Evolutionary conservation across 2,113 vertebrate genomes (phyloP).

Genomic region (Penelope pileata): DNA sequence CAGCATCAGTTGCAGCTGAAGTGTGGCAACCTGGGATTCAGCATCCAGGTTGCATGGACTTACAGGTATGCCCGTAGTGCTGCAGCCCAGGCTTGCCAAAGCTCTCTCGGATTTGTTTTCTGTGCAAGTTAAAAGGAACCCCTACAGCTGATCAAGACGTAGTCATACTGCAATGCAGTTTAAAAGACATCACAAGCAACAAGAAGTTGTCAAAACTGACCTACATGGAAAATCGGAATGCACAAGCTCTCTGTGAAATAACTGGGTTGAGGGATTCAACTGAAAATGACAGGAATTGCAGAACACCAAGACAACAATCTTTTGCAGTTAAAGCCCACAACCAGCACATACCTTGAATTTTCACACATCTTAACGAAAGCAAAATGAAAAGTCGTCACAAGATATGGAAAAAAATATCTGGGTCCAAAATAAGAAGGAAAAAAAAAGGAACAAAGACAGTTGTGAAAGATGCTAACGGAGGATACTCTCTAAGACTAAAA

Average conservation of each 20-base stretch:
- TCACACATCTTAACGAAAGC: background rate
- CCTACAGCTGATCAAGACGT: background rate
- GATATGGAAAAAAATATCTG: background rate
- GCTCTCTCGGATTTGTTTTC: background rate
- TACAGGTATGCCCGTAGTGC: background rate
- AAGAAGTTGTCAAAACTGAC: constrained; percentile 20
- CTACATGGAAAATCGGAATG: background rate
- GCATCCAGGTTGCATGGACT: background rate
- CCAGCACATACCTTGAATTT: background rate
- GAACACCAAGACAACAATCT: background rate
- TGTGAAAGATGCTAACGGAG: background rate
- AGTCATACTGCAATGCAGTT: background rate
- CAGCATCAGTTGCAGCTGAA: background rate
- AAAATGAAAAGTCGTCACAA: background rate
- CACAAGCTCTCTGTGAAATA: background rate
- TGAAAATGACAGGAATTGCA: background rate
- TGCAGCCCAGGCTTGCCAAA: background rate
- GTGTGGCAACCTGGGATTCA: background rate
- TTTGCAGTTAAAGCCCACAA: background rate
- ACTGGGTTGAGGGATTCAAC: constrained; percentile 8
- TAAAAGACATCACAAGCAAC: background rate
- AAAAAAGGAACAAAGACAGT: background rate
- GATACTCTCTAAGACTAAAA: background rate
- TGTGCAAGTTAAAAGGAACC: background rate
- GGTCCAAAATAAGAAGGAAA: background rate